A percentile compares a stretch with the other conserved stretches of the same genome.
phyloP scores from a whole-genome alignment of 2,888 invertebrate genomes.

The Diachrysia chrysitis region DNA sequence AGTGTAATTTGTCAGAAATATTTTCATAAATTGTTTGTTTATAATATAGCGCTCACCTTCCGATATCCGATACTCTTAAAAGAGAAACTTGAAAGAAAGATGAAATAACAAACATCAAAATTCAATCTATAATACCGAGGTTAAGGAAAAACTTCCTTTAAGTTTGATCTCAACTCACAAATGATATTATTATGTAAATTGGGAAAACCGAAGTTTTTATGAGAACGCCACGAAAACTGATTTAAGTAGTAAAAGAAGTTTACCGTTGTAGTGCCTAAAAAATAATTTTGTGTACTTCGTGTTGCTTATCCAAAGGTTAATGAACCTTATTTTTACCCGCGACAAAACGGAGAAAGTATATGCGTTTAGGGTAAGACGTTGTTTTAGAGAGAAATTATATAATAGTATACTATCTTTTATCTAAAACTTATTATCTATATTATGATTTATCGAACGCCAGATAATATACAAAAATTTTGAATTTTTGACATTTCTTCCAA shows the following conservation, averaged over 20 bases:
- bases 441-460: no score
- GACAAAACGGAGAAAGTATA: background rate
- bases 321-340: background rate
- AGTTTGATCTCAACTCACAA: slow-evolving; percentile 49
- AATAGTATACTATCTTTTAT: no score
- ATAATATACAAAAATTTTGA: no score
- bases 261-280: slow-evolving; percentile 31
- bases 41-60: background rate
- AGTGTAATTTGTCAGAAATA: no score
- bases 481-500: no score
- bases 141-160: slow-evolving; percentile 25
- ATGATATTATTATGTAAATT: slow-evolving; percentile 58
- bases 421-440: no score
- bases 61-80: slow-evolving; percentile 14
- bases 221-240: slow-evolving; percentile 43
- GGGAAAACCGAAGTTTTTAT: slow-evolving; percentile 44
- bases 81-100: slow-evolving; percentile 15
- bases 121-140: slow-evolving; percentile 39
- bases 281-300: slow-evolving; percentile 18
- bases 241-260: slow-evolving; percentile 49
- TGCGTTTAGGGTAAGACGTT: no score
- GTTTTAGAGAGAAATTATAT: no score
- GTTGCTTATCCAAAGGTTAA: background rate
- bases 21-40: background rate
- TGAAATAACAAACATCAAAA: slow-evolving; percentile 34